Percentiles rank a stretch among this genome's conserved stretches.
These are phyloP conservation scores for Stictonetta naevosa DNA, from an alignment of 2,113 vertebrate genomes.

Conservation along the genomic window DNA sequence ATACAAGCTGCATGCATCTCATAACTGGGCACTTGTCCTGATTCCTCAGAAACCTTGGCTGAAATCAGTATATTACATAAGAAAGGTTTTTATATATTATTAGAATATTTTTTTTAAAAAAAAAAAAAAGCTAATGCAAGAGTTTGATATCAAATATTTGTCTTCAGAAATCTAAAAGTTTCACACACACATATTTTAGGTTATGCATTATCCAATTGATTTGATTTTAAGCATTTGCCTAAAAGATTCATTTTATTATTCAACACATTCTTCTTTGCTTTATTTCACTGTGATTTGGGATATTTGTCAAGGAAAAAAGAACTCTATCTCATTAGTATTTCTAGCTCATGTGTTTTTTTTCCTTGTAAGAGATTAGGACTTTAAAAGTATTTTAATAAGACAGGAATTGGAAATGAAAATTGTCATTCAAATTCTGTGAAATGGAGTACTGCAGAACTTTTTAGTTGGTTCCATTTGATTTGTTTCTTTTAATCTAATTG, in stretches of 20 bases:
- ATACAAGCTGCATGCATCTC: rapidly evolving
- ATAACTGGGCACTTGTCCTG: not conserved
- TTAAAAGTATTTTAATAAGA: not conserved
- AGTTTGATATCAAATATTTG: not conserved
- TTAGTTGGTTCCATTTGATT: not conserved
- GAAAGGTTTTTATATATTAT: not conserved
- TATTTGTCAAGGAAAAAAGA: not conserved
- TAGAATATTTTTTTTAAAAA: too few species aligned
- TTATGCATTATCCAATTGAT: not conserved
- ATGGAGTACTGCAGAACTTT: not conserved
- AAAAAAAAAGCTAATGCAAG: not conserved
- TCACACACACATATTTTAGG: not conserved
- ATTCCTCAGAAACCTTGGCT: not conserved
- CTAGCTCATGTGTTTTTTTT: not conserved
- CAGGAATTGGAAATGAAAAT: not conserved
- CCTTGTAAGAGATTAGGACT: not conserved
- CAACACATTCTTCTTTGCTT: not conserved
- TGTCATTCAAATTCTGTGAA: not conserved
- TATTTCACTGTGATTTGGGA: not conserved
- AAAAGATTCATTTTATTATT: not conserved
- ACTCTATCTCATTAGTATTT: not conserved
- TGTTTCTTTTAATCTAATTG: not conserved
- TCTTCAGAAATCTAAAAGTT: not conserved
- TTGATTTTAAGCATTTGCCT: not conserved
- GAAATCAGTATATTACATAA: not conserved